phyloP scores from a whole-genome alignment of 1,140 invertebrate species.

The Delia radicum region DNA sequence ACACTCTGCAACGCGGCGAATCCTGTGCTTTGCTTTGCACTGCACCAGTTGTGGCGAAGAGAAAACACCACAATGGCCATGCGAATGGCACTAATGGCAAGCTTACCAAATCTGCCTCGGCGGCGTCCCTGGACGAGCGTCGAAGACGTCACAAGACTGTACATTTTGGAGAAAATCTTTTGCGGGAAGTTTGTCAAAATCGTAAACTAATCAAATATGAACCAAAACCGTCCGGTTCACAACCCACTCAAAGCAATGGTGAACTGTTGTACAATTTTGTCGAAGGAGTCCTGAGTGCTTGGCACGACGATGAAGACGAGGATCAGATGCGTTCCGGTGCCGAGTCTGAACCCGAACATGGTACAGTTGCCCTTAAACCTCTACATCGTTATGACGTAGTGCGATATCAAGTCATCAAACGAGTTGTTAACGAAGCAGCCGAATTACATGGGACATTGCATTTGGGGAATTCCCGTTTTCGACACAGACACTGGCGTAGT shows the following conservation, averaged over 20 bases:
- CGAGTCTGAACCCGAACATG: constrained; percentile 65
- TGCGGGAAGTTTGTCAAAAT: constrained; percentile 69
- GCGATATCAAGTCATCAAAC: constrained; percentile 64
- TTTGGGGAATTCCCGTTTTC: constrained; percentile 65
- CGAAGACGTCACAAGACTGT: constrained; percentile 72
- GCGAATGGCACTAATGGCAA: constrained; percentile 40
- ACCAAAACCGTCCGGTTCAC: constrained; percentile 51
- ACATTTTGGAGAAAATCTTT: constrained; percentile 71
- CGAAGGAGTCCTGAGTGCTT: constrained; percentile 68
- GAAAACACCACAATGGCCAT: neutral
- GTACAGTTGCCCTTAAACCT: constrained; percentile 63
- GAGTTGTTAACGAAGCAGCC: constrained; percentile 67
- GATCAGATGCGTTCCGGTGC: constrained; percentile 64
- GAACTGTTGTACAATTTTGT: constrained; percentile 76
- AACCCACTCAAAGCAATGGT: constrained; percentile 67
- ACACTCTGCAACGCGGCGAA: constrained; percentile 50
- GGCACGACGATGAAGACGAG: constrained; percentile 69
- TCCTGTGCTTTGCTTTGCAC: constrained; percentile 35
- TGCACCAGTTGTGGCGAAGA: constrained; percentile 9
- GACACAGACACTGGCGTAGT: constrained; percentile 73
- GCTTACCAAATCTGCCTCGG: constrained; percentile 55
- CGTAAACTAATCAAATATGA: constrained; percentile 54
- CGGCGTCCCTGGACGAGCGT: constrained; percentile 60
- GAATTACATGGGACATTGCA: constrained; percentile 64
- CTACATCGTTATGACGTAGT: constrained; percentile 66